Evolutionary conservation across 2,113 vertebrate genomes (phyloP).

Genomic region (Dicerorhinus sumatrensis): DNA sequence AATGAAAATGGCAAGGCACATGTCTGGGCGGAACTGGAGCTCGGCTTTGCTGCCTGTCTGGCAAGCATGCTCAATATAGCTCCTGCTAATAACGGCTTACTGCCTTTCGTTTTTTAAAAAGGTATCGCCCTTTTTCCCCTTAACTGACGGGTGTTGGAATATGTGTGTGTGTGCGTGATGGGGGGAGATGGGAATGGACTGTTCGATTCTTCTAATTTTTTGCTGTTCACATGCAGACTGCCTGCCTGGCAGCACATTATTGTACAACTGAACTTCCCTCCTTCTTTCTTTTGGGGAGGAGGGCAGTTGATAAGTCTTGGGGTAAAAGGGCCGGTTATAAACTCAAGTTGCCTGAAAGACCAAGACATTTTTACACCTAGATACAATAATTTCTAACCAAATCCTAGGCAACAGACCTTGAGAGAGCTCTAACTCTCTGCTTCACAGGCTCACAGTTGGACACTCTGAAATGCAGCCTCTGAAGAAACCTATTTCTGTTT

Average conservation of each 20-base stretch:
- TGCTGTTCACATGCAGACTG: conserved; percentile 77
- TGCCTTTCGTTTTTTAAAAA: conserved; percentile 85
- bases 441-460: background rate
- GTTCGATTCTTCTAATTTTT: background rate
- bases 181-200: background rate
- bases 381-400: conserved; percentile 68
- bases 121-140: conserved; percentile 81
- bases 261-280: conserved; percentile 57
- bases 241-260: conserved; percentile 67
- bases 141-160: conserved; percentile 56
- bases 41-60: conserved; percentile 91
- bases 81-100: conserved; percentile 94
- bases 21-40: conserved; percentile 91
- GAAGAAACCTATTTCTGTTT: conserved; percentile 70
- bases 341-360: conserved; percentile 59
- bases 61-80: conserved; percentile 95
- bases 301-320: background rate
- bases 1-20: conserved; percentile 93
- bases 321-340: conserved; percentile 68
- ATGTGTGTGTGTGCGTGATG: background rate
- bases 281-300: background rate
- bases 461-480: background rate
- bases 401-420: conserved; percentile 40
- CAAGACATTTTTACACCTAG: conserved; percentile 61
- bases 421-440: conserved; percentile 11